A percentile compares a stretch with the other conserved stretches of the same genome.
phyloP scores from a whole-genome alignment of 2,797 vertebrate genomes.

The Rhinichthys osculus region DNA sequence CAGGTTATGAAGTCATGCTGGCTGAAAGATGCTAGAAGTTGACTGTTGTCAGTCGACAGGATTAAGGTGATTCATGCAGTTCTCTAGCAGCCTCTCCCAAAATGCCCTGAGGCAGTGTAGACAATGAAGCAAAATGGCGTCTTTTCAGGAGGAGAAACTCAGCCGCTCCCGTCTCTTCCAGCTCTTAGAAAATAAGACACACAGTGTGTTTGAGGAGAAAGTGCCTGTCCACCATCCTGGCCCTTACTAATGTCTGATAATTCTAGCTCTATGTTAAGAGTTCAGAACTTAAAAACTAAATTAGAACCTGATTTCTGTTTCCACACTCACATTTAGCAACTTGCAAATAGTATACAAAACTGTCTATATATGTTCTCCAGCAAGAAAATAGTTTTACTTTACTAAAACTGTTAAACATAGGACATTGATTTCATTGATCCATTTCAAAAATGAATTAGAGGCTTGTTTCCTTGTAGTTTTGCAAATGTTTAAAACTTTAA shows the following conservation, averaged over 20 bases:
- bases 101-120: constrained; percentile 53
- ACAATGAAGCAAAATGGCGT: constrained; percentile 55
- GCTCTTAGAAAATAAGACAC: constrained; percentile 41
- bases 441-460: background rate
- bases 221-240: constrained; percentile 17
- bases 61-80: constrained; percentile 55
- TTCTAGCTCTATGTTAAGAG: constrained; percentile 16
- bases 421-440: background rate
- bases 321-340: background rate
- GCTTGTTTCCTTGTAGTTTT: background rate
- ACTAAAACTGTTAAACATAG: background rate
- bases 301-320: constrained; percentile 18
- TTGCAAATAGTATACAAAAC: background rate
- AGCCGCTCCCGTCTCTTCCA: constrained; percentile 55
- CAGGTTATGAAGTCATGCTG: constrained; percentile 40
- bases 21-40: constrained; percentile 51
- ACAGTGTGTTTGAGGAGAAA: constrained; percentile 35
- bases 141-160: constrained; percentile 49
- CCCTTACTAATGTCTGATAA: constrained; percentile 19
- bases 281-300: background rate
- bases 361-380: background rate
- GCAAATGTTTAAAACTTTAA: background rate
- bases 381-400: background rate
- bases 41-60: constrained; percentile 47
- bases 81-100: constrained; percentile 51